Conservation (phyloP, 2,888 invertebrate species). For the Cloeon dipterum region DNA sequence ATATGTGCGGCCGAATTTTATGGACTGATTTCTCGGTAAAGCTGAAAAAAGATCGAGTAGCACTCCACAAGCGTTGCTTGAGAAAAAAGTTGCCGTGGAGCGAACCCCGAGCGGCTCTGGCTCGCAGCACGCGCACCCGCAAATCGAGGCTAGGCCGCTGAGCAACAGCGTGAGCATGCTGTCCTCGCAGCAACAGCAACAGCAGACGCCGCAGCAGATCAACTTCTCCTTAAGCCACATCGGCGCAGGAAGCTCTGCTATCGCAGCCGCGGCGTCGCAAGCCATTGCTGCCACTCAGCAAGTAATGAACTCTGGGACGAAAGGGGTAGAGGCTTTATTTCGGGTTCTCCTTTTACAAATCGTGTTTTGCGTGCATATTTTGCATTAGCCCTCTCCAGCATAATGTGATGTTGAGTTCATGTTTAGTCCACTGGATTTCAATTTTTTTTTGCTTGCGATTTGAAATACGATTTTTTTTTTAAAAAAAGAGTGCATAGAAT, state of each 20-base stretch:
- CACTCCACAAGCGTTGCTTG: not conserved
- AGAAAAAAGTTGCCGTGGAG: slow-evolving; percentile 1
- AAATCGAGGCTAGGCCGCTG: not conserved
- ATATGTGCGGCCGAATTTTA: not conserved
- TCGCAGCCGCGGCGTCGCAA: slow-evolving; percentile 85
- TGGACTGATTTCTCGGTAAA: too few relatives aligned
- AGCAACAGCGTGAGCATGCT: slow-evolving; percentile 1
- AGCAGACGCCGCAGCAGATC: too few relatives aligned
- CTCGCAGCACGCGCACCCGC: too few relatives aligned
- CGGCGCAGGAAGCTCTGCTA: slow-evolving; percentile 68
- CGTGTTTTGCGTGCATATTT: too few relatives aligned
- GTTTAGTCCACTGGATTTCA: too few relatives aligned
- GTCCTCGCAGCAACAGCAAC: not conserved
- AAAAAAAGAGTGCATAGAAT: too few relatives aligned
- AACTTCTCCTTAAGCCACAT: slow-evolving; percentile 38
- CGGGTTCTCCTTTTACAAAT: too few relatives aligned
- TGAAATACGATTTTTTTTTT: too few relatives aligned
- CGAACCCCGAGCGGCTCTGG: not conserved
- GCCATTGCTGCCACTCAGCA: slow-evolving; percentile 91
- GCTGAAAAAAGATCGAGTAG: not conserved
- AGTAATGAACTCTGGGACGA: slow-evolving; percentile 25
- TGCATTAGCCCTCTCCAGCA: too few relatives aligned
- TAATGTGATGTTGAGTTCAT: too few relatives aligned
- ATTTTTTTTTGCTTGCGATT: too few relatives aligned
- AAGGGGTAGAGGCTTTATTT: too few relatives aligned